Conservation (phyloP, 2,797 vertebrate genomes). For the Acanthis flammea region DNA sequence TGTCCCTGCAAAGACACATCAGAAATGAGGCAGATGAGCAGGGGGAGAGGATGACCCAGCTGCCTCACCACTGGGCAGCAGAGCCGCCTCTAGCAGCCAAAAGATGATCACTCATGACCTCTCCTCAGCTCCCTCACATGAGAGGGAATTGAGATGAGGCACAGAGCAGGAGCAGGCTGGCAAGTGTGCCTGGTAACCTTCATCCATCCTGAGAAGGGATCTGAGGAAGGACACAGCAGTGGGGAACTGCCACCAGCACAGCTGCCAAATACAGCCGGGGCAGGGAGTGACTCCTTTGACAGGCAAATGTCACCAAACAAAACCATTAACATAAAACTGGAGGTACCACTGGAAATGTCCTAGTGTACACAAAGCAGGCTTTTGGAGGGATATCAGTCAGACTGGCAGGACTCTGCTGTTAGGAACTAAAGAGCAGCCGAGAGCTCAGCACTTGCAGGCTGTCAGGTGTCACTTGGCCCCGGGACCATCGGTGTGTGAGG, state of each 20-base stretch:
- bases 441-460: accelerated
- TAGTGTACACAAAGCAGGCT: background rate
- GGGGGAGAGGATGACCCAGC: background rate
- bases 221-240: background rate
- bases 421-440: background rate
- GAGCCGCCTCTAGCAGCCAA: background rate
- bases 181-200: background rate
- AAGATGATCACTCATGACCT: background rate
- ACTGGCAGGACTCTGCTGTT: background rate
- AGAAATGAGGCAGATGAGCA: background rate
- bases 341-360: background rate
- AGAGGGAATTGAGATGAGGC: background rate
- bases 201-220: background rate
- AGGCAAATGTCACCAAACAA: accelerated
- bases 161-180: background rate
- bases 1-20: background rate
- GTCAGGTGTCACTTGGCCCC: accelerated
- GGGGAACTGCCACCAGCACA: background rate
- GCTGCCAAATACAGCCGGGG: background rate
- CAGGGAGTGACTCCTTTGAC: accelerated
- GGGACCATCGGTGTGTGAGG: accelerated
- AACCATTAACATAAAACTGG: background rate
- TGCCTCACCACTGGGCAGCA: background rate
- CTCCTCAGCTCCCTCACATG: background rate
- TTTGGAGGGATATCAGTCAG: background rate